These are phyloP conservation scores for Spodoptera littoralis DNA, from an alignment of 2,888 invertebrate genomes.

Conservation along the genomic window DNA sequence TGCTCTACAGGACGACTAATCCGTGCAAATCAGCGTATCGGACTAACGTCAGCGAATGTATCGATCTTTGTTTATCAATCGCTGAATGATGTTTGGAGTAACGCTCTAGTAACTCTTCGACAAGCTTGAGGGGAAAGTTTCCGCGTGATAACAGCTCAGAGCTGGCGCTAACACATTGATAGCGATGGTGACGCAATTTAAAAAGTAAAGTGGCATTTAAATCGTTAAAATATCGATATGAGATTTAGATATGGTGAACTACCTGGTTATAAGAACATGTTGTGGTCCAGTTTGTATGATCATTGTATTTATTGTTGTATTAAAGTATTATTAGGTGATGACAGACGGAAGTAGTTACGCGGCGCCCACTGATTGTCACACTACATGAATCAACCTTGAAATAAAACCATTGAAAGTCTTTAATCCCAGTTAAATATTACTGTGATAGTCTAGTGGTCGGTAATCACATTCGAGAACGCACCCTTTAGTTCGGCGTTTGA, in stretches of 20 bases:
- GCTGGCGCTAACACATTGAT: slow-evolving; percentile 22
- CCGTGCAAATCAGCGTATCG: slow-evolving; percentile 38
- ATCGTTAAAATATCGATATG: background rate
- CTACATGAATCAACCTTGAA: slow-evolving; percentile 5
- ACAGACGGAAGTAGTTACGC: background rate
- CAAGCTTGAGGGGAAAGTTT: slow-evolving; percentile 35
- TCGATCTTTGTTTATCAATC: slow-evolving; percentile 54
- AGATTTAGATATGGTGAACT: background rate
- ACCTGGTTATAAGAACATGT: too few relatives aligned
- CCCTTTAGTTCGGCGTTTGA: too few relatives aligned
- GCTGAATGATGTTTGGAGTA: slow-evolving; percentile 38
- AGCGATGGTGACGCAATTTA: slow-evolving; percentile 24
- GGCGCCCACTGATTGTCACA: background rate
- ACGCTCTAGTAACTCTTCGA: slow-evolving; percentile 51
- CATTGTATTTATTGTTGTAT: too few relatives aligned
- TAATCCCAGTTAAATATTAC: too few relatives aligned
- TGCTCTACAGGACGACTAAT: slow-evolving; percentile 37
- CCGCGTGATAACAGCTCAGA: slow-evolving; percentile 43
- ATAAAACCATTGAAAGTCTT: too few relatives aligned
- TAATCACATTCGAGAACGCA: background rate
- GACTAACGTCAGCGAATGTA: slow-evolving; percentile 44
- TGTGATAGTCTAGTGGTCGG: background rate
- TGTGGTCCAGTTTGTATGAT: too few relatives aligned
- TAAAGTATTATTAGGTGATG: slow-evolving; percentile 9
- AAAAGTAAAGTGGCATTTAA: slow-evolving; percentile 11